Evolutionary conservation across 1,140 invertebrate species (phyloP), one percentile per base, ranked within the genome.

Genomic region (Danaus melanippus): DNA sequence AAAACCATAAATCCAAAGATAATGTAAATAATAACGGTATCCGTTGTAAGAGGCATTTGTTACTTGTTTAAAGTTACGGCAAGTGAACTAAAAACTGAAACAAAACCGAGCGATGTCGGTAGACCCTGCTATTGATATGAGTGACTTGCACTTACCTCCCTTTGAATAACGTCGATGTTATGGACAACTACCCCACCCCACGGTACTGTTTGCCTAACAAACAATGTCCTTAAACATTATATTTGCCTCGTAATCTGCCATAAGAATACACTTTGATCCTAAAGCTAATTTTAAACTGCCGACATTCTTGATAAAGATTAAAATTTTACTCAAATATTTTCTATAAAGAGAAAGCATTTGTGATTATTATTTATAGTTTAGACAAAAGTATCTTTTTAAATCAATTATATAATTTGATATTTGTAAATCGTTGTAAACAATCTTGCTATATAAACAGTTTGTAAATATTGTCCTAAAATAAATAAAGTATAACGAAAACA

Each of bases 81-180:
- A 57, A 72, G 68, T 74, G 73, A 56, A 60, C 70, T 76, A 83
- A 83, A 83, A 83, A 81, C 66, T 66, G 65, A 76, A 83, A 83
- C 82, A 83, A 83, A 83, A 78, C 76, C 62, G 50, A 54, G 55
- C 64, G 60, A 60, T 58, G 67, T 69, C 62, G 57, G 66, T 58
- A 65, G 59, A 49, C 64, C 62, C 69, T 70, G 78, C 76, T 86
- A 86, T 86, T 77, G 84, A 86, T 83, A 83, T 79, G 73, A 80
- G 74, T 86, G 83, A 86, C 83, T 86, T 86, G 83, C 83, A 79
- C 59, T 76, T 82, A 71, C 62, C 69, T 54, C 81, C 78, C 82
- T 79, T 61, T 67, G 62, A 69, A 65, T 62, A 67, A 67, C 62
- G 66, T 57, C 66, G 60, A 69, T 71, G 76, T 70, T 72, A 74